Evolutionary conservation across 2,888 invertebrate species (phyloP).

Genomic region (Rhogogaster chlorosoma): DNA sequence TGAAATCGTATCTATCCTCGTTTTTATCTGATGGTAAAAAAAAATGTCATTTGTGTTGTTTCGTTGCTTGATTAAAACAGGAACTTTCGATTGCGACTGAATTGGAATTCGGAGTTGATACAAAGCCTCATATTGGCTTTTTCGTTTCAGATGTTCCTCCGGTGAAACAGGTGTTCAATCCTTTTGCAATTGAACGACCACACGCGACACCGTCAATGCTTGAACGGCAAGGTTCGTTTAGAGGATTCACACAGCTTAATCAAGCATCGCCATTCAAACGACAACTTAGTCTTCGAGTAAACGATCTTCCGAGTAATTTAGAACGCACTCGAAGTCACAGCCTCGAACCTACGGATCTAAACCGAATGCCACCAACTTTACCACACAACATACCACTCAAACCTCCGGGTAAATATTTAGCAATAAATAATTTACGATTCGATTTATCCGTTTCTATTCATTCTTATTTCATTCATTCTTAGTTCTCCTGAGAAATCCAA

Average conservation of each 20-base stretch:
- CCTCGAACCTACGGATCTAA: slow-evolving; percentile 77
- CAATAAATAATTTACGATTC: background rate
- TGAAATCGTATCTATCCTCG: background rate
- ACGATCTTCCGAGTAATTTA: slow-evolving; percentile 96
- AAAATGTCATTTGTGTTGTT: background rate
- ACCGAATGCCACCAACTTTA: slow-evolving; percentile 74
- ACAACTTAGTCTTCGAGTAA: slow-evolving; percentile 96
- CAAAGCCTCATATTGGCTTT: background rate
- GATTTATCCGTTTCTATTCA: background rate
- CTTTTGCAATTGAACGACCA: slow-evolving; percentile 96
- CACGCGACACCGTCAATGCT: slow-evolving; percentile 97
- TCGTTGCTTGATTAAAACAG: background rate
- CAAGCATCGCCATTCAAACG: slow-evolving; percentile 96
- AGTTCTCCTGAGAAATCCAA: background rate
- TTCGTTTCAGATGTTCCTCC: slow-evolving; percentile 75
- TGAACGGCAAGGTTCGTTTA: slow-evolving; percentile 96
- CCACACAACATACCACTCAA: slow-evolving; percentile 76
- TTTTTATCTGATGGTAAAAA: background rate
- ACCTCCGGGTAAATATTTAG: slow-evolving; percentile 75
- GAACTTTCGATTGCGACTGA: background rate
- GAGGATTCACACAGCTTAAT: slow-evolving; percentile 91
- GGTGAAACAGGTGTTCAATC: slow-evolving; percentile 87
- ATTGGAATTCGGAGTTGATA: background rate
- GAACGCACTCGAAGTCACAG: slow-evolving; percentile 84
- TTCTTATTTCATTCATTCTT: background rate